phyloP scores from a whole-genome alignment of 2,113 vertebrate species.

The Ramphastos sulfuratus region DNA sequence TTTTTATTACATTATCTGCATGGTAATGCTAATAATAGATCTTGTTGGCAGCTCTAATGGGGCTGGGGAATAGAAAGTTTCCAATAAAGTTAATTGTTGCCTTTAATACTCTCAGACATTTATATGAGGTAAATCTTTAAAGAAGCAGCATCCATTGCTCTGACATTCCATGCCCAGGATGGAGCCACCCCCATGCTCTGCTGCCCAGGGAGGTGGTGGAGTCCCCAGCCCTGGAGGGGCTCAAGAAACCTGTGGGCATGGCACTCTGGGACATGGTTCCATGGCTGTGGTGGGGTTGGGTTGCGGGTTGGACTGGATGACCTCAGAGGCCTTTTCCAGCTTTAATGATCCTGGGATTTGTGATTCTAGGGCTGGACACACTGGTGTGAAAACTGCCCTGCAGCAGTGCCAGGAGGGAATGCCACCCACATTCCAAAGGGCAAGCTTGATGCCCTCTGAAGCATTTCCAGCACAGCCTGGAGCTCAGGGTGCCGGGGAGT shows the following conservation, averaged over 20 bases:
- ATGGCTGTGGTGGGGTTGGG: too few species aligned
- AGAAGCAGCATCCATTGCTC: slow-evolving; percentile 67
- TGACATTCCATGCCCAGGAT: slow-evolving; percentile 42
- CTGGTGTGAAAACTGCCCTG: rapidly evolving
- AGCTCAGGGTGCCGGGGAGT: not conserved
- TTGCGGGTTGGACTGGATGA: too few species aligned
- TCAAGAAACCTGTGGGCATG: too few species aligned
- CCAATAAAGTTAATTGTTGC: slow-evolving; percentile 87
- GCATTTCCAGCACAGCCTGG: rapidly evolving
- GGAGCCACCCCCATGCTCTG: not conserved
- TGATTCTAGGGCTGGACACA: not conserved
- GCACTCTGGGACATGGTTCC: too few species aligned
- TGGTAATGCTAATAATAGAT: slow-evolving; percentile 85
- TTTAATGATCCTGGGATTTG: too few species aligned
- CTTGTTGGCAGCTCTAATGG: slow-evolving; percentile 84
- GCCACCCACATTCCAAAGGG: too few species aligned
- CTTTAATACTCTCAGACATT: slow-evolving; percentile 83
- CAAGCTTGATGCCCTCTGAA: rapidly evolving
- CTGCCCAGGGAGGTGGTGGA: not conserved
- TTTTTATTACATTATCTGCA: slow-evolving; percentile 85
- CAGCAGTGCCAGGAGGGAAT: not conserved
- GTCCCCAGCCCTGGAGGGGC: too few species aligned
- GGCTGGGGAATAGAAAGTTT: slow-evolving; percentile 83
- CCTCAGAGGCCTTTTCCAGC: too few species aligned
- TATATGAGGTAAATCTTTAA: slow-evolving; percentile 81